Evolutionary conservation across 2,113 vertebrate species (phyloP).

Genomic region (Megaceryle maxima): DNA sequence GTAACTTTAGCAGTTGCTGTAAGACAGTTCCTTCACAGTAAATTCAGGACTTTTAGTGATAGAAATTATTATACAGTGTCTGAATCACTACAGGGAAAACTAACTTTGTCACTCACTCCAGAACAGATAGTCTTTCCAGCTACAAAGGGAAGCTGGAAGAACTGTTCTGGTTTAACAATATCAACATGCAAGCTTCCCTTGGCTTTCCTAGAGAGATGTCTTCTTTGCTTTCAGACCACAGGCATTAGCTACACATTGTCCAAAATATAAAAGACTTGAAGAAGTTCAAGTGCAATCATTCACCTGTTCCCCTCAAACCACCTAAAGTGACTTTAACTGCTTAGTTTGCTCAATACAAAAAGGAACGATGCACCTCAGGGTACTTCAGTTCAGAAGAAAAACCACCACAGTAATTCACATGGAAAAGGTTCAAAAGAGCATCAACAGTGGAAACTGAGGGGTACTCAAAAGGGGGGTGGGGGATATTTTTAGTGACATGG

Average conservation of each 20-base stretch:
- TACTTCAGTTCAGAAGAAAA: background rate
- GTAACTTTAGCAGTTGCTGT: background rate
- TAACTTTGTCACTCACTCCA: background rate
- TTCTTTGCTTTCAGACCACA: background rate
- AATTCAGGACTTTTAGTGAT: background rate
- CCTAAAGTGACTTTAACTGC: background rate
- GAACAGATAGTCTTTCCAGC: background rate
- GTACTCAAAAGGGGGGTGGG: rapidly evolving
- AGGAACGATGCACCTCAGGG: background rate
- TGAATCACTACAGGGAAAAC: background rate
- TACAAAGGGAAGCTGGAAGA: background rate
- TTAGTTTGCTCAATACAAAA: background rate
- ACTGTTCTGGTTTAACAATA: background rate
- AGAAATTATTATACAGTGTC: background rate
- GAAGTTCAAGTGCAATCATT: background rate
- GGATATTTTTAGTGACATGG: background rate
- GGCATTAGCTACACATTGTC: background rate
- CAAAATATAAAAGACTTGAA: background rate
- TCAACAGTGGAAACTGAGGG: background rate
- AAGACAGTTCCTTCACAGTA: background rate
- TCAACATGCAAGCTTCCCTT: background rate
- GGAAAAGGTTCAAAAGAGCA: background rate
- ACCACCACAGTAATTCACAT: background rate
- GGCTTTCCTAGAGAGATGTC: background rate
- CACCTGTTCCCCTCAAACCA: background rate